Percentiles rank a stretch among this genome's conserved stretches.
phyloP scores from a whole-genome alignment of 2,888 invertebrate species.

The Limnephilus auricula region DNA sequence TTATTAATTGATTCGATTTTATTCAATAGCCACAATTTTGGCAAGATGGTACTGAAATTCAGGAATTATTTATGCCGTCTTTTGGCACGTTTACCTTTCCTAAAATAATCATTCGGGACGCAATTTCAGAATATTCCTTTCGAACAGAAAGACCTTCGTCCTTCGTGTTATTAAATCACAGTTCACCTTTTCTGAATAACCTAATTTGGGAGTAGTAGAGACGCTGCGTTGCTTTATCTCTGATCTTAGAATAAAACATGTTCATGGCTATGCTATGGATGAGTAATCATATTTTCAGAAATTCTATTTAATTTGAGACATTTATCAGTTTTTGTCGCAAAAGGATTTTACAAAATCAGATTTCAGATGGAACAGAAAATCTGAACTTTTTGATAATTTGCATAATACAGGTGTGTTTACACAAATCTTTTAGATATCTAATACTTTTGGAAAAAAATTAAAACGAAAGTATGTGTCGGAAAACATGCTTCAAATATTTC shows the following conservation, averaged over 20 bases:
- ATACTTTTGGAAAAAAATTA: too few relatives aligned
- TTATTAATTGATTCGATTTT: background rate
- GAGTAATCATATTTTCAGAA: background rate
- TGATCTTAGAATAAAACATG: background rate
- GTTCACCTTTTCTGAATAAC: constrained; percentile 4
- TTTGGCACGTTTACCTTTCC: background rate
- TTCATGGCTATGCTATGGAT: background rate
- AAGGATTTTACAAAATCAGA: background rate
- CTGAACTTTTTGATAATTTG: background rate
- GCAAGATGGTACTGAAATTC: background rate
- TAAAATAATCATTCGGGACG: background rate
- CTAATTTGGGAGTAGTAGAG: background rate
- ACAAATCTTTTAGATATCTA: too few relatives aligned
- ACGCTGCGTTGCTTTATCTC: background rate
- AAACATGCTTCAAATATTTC: too few relatives aligned
- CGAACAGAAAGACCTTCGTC: background rate
- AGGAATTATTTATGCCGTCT: background rate
- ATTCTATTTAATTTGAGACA: background rate
- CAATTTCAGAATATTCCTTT: background rate
- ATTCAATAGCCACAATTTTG: background rate
- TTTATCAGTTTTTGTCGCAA: background rate
- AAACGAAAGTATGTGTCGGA: too few relatives aligned
- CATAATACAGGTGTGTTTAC: background rate
- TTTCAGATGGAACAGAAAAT: background rate
- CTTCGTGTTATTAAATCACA: background rate